Percentiles rank a stretch among this genome's conserved stretches.
These are phyloP conservation scores for Eurosta solidaginis DNA, from an alignment of 1,140 invertebrate genomes.

Conservation along the genomic window DNA sequence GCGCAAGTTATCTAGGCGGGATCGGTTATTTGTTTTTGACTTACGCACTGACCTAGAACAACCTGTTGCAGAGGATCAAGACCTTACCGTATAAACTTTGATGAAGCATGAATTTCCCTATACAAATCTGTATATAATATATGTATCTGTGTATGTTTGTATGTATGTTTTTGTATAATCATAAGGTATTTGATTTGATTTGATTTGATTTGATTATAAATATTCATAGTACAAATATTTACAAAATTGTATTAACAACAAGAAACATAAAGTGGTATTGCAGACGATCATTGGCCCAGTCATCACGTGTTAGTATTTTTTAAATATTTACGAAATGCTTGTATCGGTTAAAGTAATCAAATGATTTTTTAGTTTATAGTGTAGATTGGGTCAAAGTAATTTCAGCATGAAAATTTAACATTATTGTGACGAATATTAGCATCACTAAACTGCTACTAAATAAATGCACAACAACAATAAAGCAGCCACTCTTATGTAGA, in stretches of 20 bases:
- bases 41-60: slow-evolving; percentile 57
- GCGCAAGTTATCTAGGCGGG: not conserved
- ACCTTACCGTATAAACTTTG: not conserved
- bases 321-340: slow-evolving; percentile 26
- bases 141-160: not conserved
- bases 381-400: not conserved
- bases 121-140: not conserved
- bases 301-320: slow-evolving; percentile 21
- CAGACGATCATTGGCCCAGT: not conserved
- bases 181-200: slow-evolving; percentile 23
- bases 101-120: not conserved
- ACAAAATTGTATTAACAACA: slow-evolving; percentile 7
- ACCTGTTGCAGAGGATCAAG: slow-evolving; percentile 35
- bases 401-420: not conserved
- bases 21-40: slow-evolving; percentile 47
- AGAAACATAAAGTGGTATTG: not conserved
- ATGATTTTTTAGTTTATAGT: slow-evolving; percentile 2
- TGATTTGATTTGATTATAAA: slow-evolving; percentile 31
- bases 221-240: slow-evolving; percentile 29
- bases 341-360: slow-evolving; percentile 18
- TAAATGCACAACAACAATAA: no score
- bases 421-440: no score
- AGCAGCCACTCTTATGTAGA: no score
- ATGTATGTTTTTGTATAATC: not conserved
- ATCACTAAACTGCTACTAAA: no score